Evolutionary conservation across 2,888 invertebrate species (phyloP), one percentile per base, ranked within the genome.

Genomic region (Hyles lineata): DNA sequence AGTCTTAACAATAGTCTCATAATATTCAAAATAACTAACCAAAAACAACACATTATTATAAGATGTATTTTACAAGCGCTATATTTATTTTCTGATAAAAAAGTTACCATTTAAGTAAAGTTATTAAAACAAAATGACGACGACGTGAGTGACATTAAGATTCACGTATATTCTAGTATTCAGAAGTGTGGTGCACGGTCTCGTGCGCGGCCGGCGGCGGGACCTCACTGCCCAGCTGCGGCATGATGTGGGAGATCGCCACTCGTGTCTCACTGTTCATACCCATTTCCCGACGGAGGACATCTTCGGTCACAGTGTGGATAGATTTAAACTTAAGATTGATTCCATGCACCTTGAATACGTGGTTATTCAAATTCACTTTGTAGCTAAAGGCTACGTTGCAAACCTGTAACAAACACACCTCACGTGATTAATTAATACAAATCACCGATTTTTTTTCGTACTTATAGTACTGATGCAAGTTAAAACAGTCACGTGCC

Each of bases 281-380:
- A 1, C 91, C 90, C 87, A 93, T 84, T 75, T 95, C 94, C 0
- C 90, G 82, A 0, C 90, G 87, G 6, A 95, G 76, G 0, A 95
- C 78, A 1, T 95, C 95, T 74, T 95, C 92, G 0, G 95, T 95
- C 63, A 95, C 92, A 2, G 85, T 91, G 82, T 95, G 93, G 71
- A 95, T 94, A 0, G 94, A 94, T 79, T 95, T 95, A 83, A 94
- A 95, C 82, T 95, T 95, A 8, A 95, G 83, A 78, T 94, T 95
- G 75, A 95, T 88, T 5, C 94, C 94, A 80, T 95, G 95, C 2
- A 91, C 90, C 80, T 95, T 95, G 74, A 83, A 89, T 72, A 94
- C 95, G 76, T 95, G 95, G 80, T 95, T 95, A 84, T 95, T 95
- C 21, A 95, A 78, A 76, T 95, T 95, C 76, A 95, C 95, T 78